Evolutionary conservation across 1,140 invertebrate species (phyloP).

Genomic region (Luehdorfia chinensis): DNA sequence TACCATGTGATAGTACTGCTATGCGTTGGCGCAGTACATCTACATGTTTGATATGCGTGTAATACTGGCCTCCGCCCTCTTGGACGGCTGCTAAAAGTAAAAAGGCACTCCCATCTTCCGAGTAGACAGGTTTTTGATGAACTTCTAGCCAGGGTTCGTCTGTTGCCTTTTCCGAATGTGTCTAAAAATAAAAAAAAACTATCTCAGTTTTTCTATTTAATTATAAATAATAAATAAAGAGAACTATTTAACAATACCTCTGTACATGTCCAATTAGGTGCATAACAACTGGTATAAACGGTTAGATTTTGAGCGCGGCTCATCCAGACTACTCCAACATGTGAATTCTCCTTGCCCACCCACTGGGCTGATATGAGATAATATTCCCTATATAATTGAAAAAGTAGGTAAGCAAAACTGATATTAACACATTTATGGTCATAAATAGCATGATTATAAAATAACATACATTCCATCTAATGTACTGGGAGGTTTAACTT

Average conservation of each 20-base stretch:
- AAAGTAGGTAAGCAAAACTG: constrained; percentile 24
- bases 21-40: constrained; percentile 89
- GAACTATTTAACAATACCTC: constrained; percentile 78
- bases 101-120: constrained; percentile 89
- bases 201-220: background rate
- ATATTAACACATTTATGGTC: background rate
- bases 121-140: constrained; percentile 89
- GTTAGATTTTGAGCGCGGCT: constrained; percentile 93
- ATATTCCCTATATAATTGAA: constrained; percentile 95
- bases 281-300: constrained; percentile 87
- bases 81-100: constrained; percentile 89
- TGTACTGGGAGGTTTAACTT: constrained; percentile 83
- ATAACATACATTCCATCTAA: constrained; percentile 84
- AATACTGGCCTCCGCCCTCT: constrained; percentile 88
- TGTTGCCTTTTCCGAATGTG: constrained; percentile 87
- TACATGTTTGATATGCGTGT: constrained; percentile 93
- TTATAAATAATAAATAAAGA: background rate
- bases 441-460: background rate
- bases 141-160: constrained; percentile 91
- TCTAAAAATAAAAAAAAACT: constrained; percentile 69
- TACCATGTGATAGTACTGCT: constrained; percentile 90
- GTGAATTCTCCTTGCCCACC: constrained; percentile 85
- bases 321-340: constrained; percentile 92
- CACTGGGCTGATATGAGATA: constrained; percentile 94
- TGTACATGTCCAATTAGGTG: constrained; percentile 88